Evolutionary conservation across 1,140 invertebrate species (phyloP).

Genomic region (Chironomus striatipennis): DNA sequence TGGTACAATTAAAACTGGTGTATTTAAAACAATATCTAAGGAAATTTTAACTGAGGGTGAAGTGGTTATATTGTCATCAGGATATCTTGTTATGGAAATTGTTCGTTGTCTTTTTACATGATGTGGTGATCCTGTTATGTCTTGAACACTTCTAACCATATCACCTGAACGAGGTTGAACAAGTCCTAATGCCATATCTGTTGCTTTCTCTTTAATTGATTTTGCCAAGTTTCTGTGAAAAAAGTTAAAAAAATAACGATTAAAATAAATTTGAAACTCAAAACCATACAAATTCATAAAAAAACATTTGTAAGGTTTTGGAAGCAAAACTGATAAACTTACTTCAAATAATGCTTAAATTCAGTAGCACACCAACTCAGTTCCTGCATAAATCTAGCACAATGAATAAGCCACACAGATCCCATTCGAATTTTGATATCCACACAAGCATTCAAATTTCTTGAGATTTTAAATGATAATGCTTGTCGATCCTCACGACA

Average conservation of each 20-base stretch:
- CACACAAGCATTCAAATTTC: slow-evolving; percentile 42
- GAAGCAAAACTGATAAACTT: slow-evolving; percentile 25
- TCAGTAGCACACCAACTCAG: slow-evolving; percentile 70
- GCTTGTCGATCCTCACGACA: slow-evolving; percentile 42
- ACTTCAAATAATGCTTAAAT: slow-evolving; percentile 54
- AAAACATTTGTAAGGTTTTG: no score
- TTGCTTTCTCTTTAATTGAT: slow-evolving; percentile 80
- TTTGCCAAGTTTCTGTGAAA: slow-evolving; percentile 64
- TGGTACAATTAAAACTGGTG: slow-evolving; percentile 82
- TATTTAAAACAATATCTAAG: slow-evolving; percentile 72
- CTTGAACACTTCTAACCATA: slow-evolving; percentile 28
- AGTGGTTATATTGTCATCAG: background rate
- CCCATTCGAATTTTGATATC: slow-evolving; percentile 66
- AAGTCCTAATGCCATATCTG: slow-evolving; percentile 86
- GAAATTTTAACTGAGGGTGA: slow-evolving; percentile 28
- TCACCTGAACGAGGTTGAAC: slow-evolving; percentile 57
- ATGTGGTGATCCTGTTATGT: slow-evolving; percentile 40
- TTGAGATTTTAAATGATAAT: slow-evolving; percentile 55
- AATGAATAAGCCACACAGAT: slow-evolving; percentile 90
- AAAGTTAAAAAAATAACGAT: slow-evolving; percentile 43
- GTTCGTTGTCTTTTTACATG: slow-evolving; percentile 36
- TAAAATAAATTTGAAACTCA: background rate
- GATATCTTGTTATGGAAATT: slow-evolving; percentile 16
- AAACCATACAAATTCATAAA: no score
- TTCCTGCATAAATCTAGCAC: slow-evolving; percentile 75